These are phyloP conservation scores for Nomada ruficornis DNA, from an alignment of 2,888 invertebrate species.

Conservation along the genomic window DNA sequence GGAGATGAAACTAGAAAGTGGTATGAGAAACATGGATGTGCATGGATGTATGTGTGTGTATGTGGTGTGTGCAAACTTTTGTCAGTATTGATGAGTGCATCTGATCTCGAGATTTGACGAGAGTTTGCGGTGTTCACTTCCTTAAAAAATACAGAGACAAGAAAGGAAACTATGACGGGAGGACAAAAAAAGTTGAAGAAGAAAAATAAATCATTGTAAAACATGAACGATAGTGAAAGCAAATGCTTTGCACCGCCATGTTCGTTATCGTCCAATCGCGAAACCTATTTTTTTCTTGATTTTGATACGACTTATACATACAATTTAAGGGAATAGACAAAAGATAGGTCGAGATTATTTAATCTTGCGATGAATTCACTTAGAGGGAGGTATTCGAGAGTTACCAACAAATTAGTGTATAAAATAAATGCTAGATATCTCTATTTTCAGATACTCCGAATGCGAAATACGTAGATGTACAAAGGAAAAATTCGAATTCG, in stretches of 20 bases:
- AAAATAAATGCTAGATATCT: slow-evolving; percentile 60
- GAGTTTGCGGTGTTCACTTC: slow-evolving; percentile 64
- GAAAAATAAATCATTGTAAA: slow-evolving; percentile 3
- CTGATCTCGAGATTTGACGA: slow-evolving; percentile 10
- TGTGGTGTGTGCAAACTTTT: slow-evolving; percentile 41
- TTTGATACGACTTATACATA: slow-evolving; percentile 71
- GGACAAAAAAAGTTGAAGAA: not conserved
- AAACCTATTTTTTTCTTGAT: slow-evolving; percentile 66
- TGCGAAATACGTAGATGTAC: slow-evolving; percentile 45
- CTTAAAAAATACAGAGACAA: slow-evolving; percentile 10
- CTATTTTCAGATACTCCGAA: slow-evolving; percentile 65
- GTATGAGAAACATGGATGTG: slow-evolving; percentile 40
- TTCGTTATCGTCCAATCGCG: slow-evolving; percentile 63
- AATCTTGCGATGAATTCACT: slow-evolving; percentile 50
- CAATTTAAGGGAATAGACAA: slow-evolving; percentile 52
- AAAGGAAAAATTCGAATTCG: slow-evolving; percentile 16
- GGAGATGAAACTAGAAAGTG: slow-evolving; percentile 59
- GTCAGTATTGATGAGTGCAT: slow-evolving; percentile 13
- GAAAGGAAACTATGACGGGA: not conserved
- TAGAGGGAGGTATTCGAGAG: slow-evolving; percentile 50
- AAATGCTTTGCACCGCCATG: slow-evolving; percentile 54
- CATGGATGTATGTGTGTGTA: not conserved
- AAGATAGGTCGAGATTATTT: slow-evolving; percentile 51
- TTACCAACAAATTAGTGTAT: slow-evolving; percentile 59
- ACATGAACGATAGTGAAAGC: slow-evolving; percentile 51